Percentiles rank a stretch among this genome's conserved stretches.
phyloP scores from a whole-genome alignment of 2,113 vertebrate genomes.

The Percopsis transmontana region DNA sequence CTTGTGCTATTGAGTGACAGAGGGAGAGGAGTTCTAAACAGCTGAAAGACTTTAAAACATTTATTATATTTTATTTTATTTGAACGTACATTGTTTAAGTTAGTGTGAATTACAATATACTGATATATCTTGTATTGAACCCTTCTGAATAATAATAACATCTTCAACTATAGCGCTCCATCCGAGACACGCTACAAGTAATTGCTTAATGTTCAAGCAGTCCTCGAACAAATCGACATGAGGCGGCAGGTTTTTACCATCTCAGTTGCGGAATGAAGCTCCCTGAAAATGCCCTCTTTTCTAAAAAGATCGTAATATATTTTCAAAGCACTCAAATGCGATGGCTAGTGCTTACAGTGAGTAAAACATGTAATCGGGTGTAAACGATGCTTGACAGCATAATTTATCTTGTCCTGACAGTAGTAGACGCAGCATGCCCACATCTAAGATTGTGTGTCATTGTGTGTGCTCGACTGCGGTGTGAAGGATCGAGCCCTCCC shows the following conservation, averaged over 20 bases:
- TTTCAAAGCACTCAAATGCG: slow-evolving; percentile 45
- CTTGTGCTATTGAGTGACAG: slow-evolving; percentile 59
- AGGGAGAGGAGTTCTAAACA: slow-evolving; percentile 38
- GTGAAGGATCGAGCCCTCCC: background rate
- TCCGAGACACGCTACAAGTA: no score
- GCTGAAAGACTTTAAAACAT: no score
- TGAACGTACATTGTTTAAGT: no score
- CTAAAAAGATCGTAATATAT: slow-evolving; percentile 30
- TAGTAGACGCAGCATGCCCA: background rate
- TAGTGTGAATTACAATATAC: no score
- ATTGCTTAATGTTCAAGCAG: no score
- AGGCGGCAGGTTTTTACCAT: background rate
- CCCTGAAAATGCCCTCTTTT: slow-evolving; percentile 30
- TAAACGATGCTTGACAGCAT: slow-evolving; percentile 51
- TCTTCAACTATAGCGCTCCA: no score
- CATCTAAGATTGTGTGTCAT: background rate
- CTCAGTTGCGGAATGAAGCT: slow-evolving; percentile 20
- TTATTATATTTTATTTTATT: no score
- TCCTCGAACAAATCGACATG: background rate
- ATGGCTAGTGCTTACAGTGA: slow-evolving; percentile 21
- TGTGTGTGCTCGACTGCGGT: background rate
- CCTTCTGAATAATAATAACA: no score
- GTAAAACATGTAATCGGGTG: slow-evolving; percentile 39
- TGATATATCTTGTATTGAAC: no score
- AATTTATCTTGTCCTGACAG: slow-evolving; percentile 44